Conservation (phyloP, 2,113 vertebrate genomes). For the Trematomus loennbergii region DNA sequence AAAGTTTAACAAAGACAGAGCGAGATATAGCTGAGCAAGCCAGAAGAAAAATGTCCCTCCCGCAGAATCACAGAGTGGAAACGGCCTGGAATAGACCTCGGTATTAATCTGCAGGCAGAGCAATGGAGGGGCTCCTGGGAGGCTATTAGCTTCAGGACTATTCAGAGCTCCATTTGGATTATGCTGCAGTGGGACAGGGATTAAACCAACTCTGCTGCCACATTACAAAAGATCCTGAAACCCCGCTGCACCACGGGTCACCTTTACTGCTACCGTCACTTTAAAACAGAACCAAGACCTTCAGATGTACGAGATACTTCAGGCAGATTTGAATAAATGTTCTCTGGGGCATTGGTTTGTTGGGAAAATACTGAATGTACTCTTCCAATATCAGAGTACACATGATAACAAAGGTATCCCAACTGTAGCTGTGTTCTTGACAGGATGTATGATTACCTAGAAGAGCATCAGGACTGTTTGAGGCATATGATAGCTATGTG, state of each 20-base stretch:
- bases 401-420: no score
- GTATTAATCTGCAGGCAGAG: constrained; percentile 63
- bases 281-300: constrained; percentile 41
- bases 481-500: no score
- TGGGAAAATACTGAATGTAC: background rate
- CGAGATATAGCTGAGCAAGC: constrained; percentile 34
- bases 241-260: constrained; percentile 35
- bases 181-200: constrained; percentile 65
- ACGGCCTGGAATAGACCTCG: constrained; percentile 45
- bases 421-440: no score
- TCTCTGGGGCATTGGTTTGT: background rate
- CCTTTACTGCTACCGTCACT: constrained; percentile 33
- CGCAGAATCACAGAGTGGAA: constrained; percentile 49
- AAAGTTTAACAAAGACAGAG: constrained; percentile 30
- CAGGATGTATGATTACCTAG: no score
- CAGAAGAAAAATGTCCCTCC: constrained; percentile 33
- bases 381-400: no score
- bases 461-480: no score
- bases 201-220: constrained; percentile 66
- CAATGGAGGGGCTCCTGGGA: constrained; percentile 66
- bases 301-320: constrained; percentile 12
- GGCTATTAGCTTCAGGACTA: constrained; percentile 70
- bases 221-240: constrained; percentile 62
- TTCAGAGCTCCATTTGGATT: constrained; percentile 77
- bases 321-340: background rate